phyloP scores from a whole-genome alignment of 1,140 invertebrate genomes.

The Medauroidea extradentata region DNA sequence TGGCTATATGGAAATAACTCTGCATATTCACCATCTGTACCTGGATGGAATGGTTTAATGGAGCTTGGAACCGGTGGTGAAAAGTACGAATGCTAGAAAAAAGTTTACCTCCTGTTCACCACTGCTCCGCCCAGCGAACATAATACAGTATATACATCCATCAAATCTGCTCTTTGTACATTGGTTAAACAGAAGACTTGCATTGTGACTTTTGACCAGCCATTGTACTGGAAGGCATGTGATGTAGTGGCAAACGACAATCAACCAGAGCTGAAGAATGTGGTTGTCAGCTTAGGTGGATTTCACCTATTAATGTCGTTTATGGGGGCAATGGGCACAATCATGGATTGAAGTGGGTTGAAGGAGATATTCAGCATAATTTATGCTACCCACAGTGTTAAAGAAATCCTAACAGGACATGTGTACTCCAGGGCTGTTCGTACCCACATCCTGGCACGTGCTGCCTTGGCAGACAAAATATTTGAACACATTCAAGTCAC shows the following conservation, averaged over 20 bases:
- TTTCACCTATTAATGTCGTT: conserved; percentile 37
- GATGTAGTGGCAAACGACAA: conserved; percentile 33
- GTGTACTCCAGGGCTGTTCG: conserved; percentile 34
- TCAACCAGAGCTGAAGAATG: conserved; percentile 14
- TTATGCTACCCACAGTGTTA: conserved; percentile 36
- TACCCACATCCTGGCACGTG: conserved; percentile 36
- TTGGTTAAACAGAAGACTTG: conserved; percentile 27
- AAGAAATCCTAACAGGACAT: conserved; percentile 39
- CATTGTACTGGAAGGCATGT: neutral
- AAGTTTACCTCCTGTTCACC: neutral
- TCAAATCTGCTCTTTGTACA: neutral
- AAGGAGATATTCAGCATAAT: conserved; percentile 33
- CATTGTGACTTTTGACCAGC: conserved; percentile 12
- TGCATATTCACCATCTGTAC: conserved; percentile 11
- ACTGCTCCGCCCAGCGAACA: neutral
- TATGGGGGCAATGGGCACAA: conserved; percentile 38
- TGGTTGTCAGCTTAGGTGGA: conserved; percentile 22
- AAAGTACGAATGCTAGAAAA: no score
- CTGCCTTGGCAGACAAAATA: no score
- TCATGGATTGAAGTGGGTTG: conserved; percentile 40
- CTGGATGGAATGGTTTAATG: conserved; percentile 28
- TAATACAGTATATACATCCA: neutral
- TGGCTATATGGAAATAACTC: conserved; percentile 19
- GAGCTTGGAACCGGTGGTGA: conserved; percentile 9
- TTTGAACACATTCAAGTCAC: no score